phyloP scores from a whole-genome alignment of 2,797 vertebrate genomes.

The Malurus splendens region DNA sequence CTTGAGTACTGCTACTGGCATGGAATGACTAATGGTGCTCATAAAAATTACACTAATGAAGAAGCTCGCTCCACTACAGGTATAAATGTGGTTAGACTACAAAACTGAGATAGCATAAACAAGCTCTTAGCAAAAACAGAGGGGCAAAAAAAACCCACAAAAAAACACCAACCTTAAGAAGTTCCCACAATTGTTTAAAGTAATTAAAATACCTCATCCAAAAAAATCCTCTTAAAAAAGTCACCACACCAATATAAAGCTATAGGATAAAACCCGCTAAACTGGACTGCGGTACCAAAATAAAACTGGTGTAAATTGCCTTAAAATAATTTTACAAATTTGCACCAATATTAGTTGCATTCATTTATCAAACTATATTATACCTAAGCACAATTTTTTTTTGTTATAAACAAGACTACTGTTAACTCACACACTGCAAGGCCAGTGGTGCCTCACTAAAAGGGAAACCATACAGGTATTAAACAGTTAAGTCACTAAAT shows the following conservation, averaged over 20 bases:
- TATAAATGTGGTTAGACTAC: background rate
- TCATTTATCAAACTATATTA: background rate
- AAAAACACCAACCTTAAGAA: background rate
- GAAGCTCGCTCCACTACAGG: background rate
- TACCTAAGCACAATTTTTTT: background rate
- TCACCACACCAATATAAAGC: background rate
- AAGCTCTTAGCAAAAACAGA: background rate
- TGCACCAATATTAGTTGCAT: background rate
- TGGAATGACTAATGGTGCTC: background rate
- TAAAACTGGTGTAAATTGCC: background rate
- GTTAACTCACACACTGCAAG: background rate
- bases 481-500: background rate
- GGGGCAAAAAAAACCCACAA: accelerated
- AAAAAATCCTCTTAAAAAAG: accelerated
- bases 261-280: background rate
- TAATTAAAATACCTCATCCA: background rate
- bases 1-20: background rate
- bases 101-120: background rate
- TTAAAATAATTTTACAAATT: background rate
- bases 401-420: background rate
- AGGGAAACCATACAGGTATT: background rate
- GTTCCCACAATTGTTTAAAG: background rate
- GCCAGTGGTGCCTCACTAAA: accelerated
- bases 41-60: background rate
- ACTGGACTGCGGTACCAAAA: background rate